Evolutionary conservation across 1,140 invertebrate species (phyloP).

Genomic region (Andricus grossulariae): DNA sequence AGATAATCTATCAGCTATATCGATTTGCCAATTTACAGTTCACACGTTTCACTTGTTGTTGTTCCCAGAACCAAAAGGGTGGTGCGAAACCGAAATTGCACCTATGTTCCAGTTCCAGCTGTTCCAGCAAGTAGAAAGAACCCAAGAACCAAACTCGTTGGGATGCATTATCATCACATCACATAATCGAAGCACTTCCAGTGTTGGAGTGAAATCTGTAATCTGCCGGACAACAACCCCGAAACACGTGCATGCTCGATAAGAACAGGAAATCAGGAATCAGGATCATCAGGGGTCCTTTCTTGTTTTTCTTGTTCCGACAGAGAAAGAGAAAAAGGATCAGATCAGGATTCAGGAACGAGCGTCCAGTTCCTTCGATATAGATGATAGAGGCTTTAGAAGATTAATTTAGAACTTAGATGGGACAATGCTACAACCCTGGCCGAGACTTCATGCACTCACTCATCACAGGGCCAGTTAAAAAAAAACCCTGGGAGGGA

Average conservation of each 20-base stretch:
- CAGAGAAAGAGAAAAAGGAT: not conserved
- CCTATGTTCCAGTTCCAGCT: not conserved
- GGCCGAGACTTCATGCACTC: slow-evolving; percentile 17
- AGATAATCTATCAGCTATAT: too few relatives aligned
- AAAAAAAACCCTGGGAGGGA: slow-evolving; percentile 27
- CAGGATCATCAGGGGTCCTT: not conserved
- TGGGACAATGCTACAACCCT: not conserved
- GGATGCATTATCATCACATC: not conserved
- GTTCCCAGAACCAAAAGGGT: not conserved
- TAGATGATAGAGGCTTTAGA: not conserved
- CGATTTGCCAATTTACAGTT: too few relatives aligned
- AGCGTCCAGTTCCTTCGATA: not conserved
- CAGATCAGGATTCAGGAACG: not conserved
- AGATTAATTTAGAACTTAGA: not conserved
- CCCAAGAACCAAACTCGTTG: not conserved
- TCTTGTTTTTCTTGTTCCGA: not conserved
- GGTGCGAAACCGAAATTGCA: not conserved
- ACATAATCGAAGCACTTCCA: not conserved
- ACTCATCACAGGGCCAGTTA: slow-evolving; percentile 8
- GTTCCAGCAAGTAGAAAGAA: not conserved
- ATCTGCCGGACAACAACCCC: slow-evolving; percentile 23
- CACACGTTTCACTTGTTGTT: not conserved
- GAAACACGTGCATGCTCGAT: slow-evolving; percentile 30
- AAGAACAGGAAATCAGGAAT: slow-evolving; percentile 9
- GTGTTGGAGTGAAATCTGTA: not conserved